Conservation (phyloP, 2,797 vertebrate species). For the Molossus alvarezi region DNA sequence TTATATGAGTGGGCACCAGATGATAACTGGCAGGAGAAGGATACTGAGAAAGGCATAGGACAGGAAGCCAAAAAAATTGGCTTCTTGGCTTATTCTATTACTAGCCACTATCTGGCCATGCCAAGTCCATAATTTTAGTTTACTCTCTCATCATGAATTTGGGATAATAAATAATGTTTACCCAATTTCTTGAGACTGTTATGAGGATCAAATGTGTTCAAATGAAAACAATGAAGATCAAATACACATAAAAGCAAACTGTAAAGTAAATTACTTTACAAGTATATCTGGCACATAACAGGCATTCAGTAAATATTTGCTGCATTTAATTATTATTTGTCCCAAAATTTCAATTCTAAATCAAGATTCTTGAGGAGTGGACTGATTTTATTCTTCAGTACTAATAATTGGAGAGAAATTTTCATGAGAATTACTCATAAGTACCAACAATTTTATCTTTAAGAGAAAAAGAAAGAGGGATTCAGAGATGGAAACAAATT, state of each 20-base stretch:
- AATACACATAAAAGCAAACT: neutral
- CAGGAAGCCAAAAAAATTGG: neutral
- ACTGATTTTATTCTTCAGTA: constrained; percentile 18
- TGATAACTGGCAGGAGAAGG: neutral
- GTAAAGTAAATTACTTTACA: constrained; percentile 35
- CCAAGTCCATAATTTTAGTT: constrained; percentile 19
- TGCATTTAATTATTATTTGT: neutral
- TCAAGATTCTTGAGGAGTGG: constrained; percentile 10
- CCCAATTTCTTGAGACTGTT: neutral
- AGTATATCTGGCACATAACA: neutral
- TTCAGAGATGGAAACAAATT: too few relatives aligned
- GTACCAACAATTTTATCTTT: constrained; percentile 41
- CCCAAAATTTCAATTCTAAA: constrained; percentile 40
- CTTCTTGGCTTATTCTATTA: neutral
- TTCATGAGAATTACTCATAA: constrained; percentile 38
- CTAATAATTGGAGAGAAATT: neutral
- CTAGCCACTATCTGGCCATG: neutral
- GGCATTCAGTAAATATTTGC: neutral
- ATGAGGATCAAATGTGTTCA: neutral
- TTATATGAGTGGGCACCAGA: neutral
- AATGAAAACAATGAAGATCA: constrained; percentile 21
- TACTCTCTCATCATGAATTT: neutral
- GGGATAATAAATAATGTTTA: neutral
- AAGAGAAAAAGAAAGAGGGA: neutral
- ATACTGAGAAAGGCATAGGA: neutral